phyloP scores from a whole-genome alignment of 2,113 vertebrate genomes.

The Alaudala cheleensis region DNA sequence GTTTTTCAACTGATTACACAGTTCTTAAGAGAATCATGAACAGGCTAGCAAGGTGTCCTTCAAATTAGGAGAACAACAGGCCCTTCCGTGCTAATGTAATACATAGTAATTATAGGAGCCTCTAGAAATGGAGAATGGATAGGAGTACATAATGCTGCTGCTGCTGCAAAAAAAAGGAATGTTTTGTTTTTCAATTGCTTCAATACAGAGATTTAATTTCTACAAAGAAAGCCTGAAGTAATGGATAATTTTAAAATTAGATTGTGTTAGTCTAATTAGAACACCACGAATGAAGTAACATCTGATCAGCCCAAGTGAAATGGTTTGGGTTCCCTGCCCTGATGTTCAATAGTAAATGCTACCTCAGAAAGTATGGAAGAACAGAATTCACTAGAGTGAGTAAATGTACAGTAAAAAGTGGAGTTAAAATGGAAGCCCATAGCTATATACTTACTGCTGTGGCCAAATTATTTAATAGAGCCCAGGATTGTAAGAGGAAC shows the following conservation, averaged over 20 bases:
- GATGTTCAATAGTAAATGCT: neutral
- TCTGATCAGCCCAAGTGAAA: neutral
- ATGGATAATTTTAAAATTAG: neutral
- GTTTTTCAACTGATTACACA: neutral
- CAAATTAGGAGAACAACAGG: neutral
- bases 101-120: neutral
- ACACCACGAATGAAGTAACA: neutral
- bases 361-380: neutral
- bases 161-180: neutral
- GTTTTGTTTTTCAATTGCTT: neutral
- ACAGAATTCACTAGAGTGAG: neutral
- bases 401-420: neutral
- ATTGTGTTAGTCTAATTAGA: neutral
- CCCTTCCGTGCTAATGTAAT: neutral
- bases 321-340: neutral
- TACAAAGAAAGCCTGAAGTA: neutral
- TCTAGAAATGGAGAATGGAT: neutral
- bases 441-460: neutral
- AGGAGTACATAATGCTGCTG: neutral
- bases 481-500: neutral
- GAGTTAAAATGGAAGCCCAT: neutral
- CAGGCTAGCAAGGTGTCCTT: neutral
- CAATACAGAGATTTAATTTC: neutral
- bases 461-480: neutral
- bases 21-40: neutral